Base-by-base conservation (phyloP, 2,113 vertebrate species). In the Gobius niger region DNA sequence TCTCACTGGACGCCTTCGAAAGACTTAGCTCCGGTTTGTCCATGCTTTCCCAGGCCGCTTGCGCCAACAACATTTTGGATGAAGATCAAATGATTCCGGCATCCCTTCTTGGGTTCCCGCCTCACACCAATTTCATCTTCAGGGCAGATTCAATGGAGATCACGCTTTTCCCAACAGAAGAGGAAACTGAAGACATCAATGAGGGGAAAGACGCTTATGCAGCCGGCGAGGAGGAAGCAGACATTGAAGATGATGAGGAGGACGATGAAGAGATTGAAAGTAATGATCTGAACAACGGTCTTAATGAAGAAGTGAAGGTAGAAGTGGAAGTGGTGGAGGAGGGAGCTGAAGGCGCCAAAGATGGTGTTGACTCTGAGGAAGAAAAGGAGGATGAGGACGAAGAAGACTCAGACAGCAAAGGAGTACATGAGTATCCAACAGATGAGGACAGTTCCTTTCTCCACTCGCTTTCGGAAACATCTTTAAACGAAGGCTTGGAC, bases 141-240 rank as follows among this genome's bases (percentile, higher is more conserved):
- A 94, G 95, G 77, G 96, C 95, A 0, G 97, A 98, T 67, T 94
- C 95, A 0, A 93, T 98, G 91, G 96, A 98, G 87, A 95, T 98
- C 82, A 90, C 92, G 0, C 91, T 95, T 1, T 92, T 93, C 40
- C 83, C 91, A 0, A 92, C 92, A 59, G 91, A 93, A 0, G 93
- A 93, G 7, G 92, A 94, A 0, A 87, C 85, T 0, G 87, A 90
- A 41, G 77, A 87, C 52, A 67, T 75, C 63, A 85, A 83, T 41
- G 84, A 88, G 80, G 90, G 77, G 0, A 90, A 90, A 1, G 87
- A 90, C 1, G 90, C 91, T 0, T 93, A 92, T 0, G 92, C 91
- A 3, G 94, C 91, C 0, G 95, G 93, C 0, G 94, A 94, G 47
- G 92, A 93, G 67, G 92, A 93, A 62, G 93, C 87, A 40, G 91